phyloP scores from a whole-genome alignment of 2,797 vertebrate species.

The Cyclura pinguis region DNA sequence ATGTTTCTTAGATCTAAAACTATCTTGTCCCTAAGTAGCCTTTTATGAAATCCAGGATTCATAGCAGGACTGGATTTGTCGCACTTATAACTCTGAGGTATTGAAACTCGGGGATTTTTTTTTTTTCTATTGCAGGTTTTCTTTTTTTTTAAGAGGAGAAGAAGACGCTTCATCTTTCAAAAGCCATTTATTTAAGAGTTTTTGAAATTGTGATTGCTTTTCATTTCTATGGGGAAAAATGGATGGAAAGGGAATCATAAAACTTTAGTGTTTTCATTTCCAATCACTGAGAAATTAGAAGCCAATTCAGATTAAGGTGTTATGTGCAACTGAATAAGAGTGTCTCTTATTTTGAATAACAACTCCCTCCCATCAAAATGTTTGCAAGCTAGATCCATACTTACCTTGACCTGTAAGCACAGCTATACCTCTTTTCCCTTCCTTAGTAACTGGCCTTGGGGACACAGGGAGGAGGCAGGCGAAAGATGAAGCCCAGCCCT shows the following conservation, averaged over 20 bases:
- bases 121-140: conserved; percentile 10
- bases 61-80: conserved; percentile 55
- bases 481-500: not conserved
- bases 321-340: not conserved
- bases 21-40: conserved; percentile 75
- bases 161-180: conserved; percentile 50
- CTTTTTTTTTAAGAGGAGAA: conserved; percentile 41
- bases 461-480: not conserved
- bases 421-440: not conserved
- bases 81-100: conserved; percentile 53
- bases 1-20: conserved; percentile 77
- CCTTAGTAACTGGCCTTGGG: not conserved
- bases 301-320: not conserved
- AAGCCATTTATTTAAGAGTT: conserved; percentile 44
- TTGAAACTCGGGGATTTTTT: conserved; percentile 13
- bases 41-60: conserved; percentile 67
- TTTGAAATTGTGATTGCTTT: conserved; percentile 47
- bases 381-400: not conserved
- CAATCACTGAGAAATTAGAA: conserved; percentile 10
- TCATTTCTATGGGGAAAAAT: conserved; percentile 14
- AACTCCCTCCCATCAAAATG: not conserved
- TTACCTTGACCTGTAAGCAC: not conserved
- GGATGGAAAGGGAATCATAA: not conserved
- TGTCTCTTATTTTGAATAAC: not conserved
- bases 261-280: not conserved